phyloP scores from a whole-genome alignment of 2,113 vertebrate species.

The Osmerus eperlanus region DNA sequence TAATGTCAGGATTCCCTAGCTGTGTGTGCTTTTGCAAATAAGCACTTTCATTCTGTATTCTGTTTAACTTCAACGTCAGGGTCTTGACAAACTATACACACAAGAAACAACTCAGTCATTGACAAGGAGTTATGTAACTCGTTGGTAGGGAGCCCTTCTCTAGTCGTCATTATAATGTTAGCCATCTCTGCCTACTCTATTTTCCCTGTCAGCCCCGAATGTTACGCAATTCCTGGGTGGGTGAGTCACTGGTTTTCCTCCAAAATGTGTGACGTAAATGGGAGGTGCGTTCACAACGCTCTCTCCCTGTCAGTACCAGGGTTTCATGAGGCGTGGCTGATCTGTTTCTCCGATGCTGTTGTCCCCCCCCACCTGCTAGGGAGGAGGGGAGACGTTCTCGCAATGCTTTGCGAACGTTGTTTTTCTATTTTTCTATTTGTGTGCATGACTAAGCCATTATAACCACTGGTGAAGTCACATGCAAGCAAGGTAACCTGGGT shows the following conservation, averaged over 20 bases:
- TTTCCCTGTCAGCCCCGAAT: constrained; percentile 36
- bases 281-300: constrained; percentile 28
- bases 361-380: no score
- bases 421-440: no score
- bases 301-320: constrained; percentile 39
- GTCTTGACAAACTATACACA: not conserved
- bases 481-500: no score
- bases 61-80: no score
- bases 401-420: no score
- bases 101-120: constrained; percentile 7
- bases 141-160: constrained; percentile 7
- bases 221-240: constrained; percentile 56
- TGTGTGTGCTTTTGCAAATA: no score
- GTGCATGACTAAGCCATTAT: no score
- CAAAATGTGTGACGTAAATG: constrained; percentile 46
- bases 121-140: constrained; percentile 16
- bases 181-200: constrained; percentile 21
- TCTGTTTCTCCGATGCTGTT: constrained; percentile 32
- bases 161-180: constrained; percentile 15
- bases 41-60: no score
- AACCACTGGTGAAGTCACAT: no score
- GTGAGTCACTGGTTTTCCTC: constrained; percentile 65
- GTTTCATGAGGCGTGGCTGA: constrained; percentile 43
- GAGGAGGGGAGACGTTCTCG: no score
- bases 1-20: no score